Percentiles rank a stretch among this genome's conserved stretches.
Evolutionary conservation across 2,888 invertebrate genomes (phyloP).

Genomic region (Aethes cnicana): DNA sequence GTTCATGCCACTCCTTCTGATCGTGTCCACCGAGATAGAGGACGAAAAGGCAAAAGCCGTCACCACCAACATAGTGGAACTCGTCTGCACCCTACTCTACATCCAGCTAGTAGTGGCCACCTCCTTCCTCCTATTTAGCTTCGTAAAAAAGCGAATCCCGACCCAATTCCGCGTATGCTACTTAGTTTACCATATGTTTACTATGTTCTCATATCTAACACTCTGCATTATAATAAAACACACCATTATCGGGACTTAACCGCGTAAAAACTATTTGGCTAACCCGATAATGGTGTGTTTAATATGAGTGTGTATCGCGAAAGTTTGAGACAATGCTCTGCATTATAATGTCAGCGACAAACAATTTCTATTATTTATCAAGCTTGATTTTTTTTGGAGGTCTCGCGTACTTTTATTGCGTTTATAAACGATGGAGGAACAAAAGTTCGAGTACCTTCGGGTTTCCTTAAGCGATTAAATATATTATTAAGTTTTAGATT

Average conservation of each 20-base stretch:
- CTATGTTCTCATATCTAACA: slow-evolving; percentile 48
- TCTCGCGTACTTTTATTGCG: slow-evolving; percentile 46
- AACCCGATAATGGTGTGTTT: no score
- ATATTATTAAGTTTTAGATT: no score
- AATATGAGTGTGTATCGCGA: no score
- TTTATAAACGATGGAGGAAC: slow-evolving; percentile 47
- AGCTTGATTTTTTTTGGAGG: slow-evolving; percentile 41
- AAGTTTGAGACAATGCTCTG: no score
- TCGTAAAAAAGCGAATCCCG: slow-evolving; percentile 47
- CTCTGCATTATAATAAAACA: no score
- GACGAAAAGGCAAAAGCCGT: slow-evolving; percentile 37
- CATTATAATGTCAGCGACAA: slow-evolving; percentile 48
- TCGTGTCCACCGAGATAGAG: slow-evolving; percentile 43
- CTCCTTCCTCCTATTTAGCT: slow-evolving; percentile 51
- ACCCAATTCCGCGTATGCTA: slow-evolving; percentile 59
- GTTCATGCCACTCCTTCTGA: slow-evolving; percentile 51
- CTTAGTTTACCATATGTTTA: slow-evolving; percentile 49
- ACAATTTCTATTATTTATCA: slow-evolving; percentile 42
- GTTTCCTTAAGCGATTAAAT: no score
- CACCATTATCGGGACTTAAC: no score
- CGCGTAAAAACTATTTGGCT: no score
- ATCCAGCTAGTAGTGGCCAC: slow-evolving; percentile 60
- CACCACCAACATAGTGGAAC: slow-evolving; percentile 50
- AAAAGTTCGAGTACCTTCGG: no score
- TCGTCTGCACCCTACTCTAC: slow-evolving; percentile 55